phyloP scores from a whole-genome alignment of 2,113 vertebrate genomes.

The Oncorhynchus nerka region DNA sequence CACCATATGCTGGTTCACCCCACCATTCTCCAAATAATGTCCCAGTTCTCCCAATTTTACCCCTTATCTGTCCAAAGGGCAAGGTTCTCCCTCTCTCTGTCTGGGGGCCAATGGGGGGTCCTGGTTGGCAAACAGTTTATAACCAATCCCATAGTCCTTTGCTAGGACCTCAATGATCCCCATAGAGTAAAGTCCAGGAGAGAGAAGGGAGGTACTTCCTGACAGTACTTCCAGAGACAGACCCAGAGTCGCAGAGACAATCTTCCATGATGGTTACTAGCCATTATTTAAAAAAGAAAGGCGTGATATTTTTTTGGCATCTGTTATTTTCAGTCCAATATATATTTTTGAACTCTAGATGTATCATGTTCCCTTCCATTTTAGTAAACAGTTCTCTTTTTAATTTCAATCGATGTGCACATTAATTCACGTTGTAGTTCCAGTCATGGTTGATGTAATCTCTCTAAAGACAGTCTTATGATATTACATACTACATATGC shows the following conservation, averaged over 20 bases:
- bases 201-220: neutral
- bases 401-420: constrained; percentile 24
- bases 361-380: constrained; percentile 3
- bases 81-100: neutral
- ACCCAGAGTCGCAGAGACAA: constrained; percentile 44
- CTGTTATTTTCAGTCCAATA: constrained; percentile 55
- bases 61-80: constrained; percentile 23
- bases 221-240: constrained; percentile 45
- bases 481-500: constrained; percentile 32
- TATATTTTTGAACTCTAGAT: constrained; percentile 9
- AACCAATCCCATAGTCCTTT: constrained; percentile 47
- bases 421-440: constrained; percentile 55
- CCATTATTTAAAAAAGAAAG: constrained; percentile 50
- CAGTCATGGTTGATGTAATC: constrained; percentile 37
- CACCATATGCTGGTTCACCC: constrained; percentile 17
- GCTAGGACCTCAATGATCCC: constrained; percentile 35
- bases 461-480: constrained; percentile 34
- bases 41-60: constrained; percentile 14
- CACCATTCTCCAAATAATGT: neutral
- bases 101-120: constrained; percentile 19
- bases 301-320: constrained; percentile 67
- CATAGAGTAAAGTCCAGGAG: constrained; percentile 39
- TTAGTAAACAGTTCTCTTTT: constrained; percentile 22
- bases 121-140: constrained; percentile 48
- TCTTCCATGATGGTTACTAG: constrained; percentile 33